phyloP scores from a whole-genome alignment of 2,888 invertebrate species.

The Phorcus lineatus region DNA sequence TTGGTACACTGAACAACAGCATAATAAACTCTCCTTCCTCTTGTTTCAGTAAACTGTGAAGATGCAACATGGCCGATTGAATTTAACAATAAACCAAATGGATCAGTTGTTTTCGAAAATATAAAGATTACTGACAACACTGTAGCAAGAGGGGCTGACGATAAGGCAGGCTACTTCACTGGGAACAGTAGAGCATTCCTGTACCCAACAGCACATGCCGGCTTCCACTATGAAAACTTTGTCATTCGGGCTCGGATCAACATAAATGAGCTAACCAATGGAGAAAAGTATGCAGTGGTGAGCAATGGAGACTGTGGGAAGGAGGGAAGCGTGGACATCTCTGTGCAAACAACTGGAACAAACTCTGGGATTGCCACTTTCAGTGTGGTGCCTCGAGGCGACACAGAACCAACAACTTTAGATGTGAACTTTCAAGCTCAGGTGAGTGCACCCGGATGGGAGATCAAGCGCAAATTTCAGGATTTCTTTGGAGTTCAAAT shows the following conservation, averaged over 20 bases:
- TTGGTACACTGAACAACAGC: too few relatives aligned
- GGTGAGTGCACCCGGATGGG: too few relatives aligned
- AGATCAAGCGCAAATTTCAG: too few relatives aligned
- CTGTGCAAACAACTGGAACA: conserved; percentile 2
- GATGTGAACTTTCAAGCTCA: neutral
- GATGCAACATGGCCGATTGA: neutral
- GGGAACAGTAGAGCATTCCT: conserved; percentile 33
- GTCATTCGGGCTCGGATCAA: conserved; percentile 31
- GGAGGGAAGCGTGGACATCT: conserved; percentile 37
- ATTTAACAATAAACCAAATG: neutral
- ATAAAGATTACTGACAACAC: neutral
- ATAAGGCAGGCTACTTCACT: conserved; percentile 19
- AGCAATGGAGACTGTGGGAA: conserved; percentile 42
- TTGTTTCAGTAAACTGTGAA: neutral
- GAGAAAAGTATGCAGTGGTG: conserved; percentile 30
- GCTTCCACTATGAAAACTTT: conserved; percentile 38
- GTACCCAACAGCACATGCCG: conserved; percentile 37
- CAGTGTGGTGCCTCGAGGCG: conserved; percentile 28
- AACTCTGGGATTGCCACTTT: conserved; percentile 28
- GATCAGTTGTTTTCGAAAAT: neutral
- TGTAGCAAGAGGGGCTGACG: neutral
- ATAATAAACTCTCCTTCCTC: too few relatives aligned
- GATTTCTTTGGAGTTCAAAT: too few relatives aligned
- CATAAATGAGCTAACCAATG: neutral
- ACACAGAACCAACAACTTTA: neutral